phyloP scores from a whole-genome alignment of 2,113 vertebrate species.

The Egretta garzetta region DNA sequence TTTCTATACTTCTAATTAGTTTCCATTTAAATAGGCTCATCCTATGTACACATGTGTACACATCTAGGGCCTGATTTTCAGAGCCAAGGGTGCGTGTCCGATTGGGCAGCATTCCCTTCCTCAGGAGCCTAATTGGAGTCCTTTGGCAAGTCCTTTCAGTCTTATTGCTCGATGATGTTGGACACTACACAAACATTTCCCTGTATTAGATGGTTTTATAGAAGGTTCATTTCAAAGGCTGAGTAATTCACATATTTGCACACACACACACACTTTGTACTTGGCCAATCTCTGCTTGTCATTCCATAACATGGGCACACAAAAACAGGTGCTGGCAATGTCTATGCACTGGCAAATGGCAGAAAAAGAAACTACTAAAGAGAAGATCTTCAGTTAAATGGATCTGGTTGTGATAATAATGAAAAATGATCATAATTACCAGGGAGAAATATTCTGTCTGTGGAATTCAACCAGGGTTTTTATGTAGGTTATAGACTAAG shows the following conservation, averaged over 20 bases:
- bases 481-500: neutral
- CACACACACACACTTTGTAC: neutral
- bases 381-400: neutral
- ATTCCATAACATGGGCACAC: neutral
- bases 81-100: neutral
- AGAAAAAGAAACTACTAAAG: neutral
- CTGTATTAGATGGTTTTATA: neutral
- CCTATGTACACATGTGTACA: neutral
- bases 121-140: neutral
- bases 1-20: conserved; percentile 44
- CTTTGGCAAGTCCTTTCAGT: neutral
- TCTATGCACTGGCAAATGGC: neutral
- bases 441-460: neutral
- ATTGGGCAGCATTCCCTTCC: neutral
- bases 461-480: neutral
- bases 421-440: neutral
- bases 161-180: neutral
- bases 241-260: neutral
- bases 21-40: conserved; percentile 31
- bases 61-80: neutral
- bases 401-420: neutral
- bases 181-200: neutral
- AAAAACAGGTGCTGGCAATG: neutral
- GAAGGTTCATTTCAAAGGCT: neutral
- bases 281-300: neutral